These are phyloP conservation scores for Aethes cnicana DNA, from an alignment of 2,888 invertebrate species.

Conservation along the genomic window DNA sequence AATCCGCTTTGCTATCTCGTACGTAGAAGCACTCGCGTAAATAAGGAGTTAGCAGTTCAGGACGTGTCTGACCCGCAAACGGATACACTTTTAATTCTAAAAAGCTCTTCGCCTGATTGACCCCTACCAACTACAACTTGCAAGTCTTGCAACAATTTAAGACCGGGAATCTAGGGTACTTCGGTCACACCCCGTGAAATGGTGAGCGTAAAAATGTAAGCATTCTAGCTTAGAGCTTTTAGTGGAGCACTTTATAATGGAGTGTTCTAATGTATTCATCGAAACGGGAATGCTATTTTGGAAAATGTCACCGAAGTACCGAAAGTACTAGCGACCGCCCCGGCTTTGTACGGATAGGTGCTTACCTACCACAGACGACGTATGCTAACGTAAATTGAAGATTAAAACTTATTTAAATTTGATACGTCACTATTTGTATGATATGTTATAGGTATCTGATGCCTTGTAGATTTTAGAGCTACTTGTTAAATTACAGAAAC, in stretches of 20 bases:
- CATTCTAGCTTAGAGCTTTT: slow-evolving; percentile 25
- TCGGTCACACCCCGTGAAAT: slow-evolving; percentile 27
- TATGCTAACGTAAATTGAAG: too few relatives aligned
- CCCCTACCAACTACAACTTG: slow-evolving; percentile 28
- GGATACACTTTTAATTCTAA: slow-evolving; percentile 64
- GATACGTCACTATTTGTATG: too few relatives aligned
- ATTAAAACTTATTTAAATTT: too few relatives aligned
- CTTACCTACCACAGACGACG: too few relatives aligned
- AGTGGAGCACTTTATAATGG: slow-evolving; percentile 28
- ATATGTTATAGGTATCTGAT: too few relatives aligned
- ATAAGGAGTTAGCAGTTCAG: slow-evolving; percentile 55
- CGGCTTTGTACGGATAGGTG: too few relatives aligned
- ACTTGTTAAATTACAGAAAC: too few relatives aligned
- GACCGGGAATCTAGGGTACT: slow-evolving; percentile 26
- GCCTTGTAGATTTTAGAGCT: too few relatives aligned
- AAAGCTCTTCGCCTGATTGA: slow-evolving; percentile 66
- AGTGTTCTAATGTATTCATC: slow-evolving; percentile 8
- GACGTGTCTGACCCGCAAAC: slow-evolving; percentile 49
- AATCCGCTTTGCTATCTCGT: slow-evolving; percentile 44
- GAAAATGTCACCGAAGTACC: background rate
- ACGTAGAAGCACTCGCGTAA: slow-evolving; percentile 50
- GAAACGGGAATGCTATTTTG: background rate
- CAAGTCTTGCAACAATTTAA: slow-evolving; percentile 30
- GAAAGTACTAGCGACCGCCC: too few relatives aligned
- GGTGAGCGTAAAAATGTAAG: slow-evolving; percentile 29